Evolutionary conservation across 1,140 invertebrate genomes (phyloP).

Genomic region (Sesamia nonagrioides): DNA sequence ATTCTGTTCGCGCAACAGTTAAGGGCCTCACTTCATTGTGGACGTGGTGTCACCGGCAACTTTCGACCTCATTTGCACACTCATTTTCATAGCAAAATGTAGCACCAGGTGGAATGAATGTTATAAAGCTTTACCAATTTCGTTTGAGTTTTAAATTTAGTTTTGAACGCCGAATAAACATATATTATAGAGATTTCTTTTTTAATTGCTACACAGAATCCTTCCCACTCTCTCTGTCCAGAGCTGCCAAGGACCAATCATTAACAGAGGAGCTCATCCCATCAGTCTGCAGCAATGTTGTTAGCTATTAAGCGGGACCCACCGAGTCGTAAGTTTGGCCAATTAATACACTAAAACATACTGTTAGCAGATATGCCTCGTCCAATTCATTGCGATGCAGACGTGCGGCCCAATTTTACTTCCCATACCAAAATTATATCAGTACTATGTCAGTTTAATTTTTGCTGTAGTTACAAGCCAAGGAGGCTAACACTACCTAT

Average conservation of each 20-base stretch:
- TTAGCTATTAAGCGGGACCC: no score
- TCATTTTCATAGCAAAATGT: slow-evolving; percentile 56
- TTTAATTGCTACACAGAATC: neutral
- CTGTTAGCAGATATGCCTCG: no score
- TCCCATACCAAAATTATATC: neutral
- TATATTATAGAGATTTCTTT: neutral
- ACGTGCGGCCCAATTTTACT: no score
- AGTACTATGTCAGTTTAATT: neutral
- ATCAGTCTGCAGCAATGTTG: no score
- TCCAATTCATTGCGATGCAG: no score
- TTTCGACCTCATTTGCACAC: slow-evolving; percentile 61
- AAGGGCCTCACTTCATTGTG: slow-evolving; percentile 52
- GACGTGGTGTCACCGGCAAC: slow-evolving; percentile 54
- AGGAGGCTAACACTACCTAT: neutral
- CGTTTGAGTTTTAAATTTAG: slow-evolving; percentile 36
- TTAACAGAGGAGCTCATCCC: no score
- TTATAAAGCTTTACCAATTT: slow-evolving; percentile 51
- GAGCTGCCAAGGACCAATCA: no score
- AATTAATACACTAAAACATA: no score
- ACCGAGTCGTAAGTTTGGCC: no score
- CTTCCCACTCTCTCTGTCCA: no score
- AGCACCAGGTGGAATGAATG: slow-evolving; percentile 48
- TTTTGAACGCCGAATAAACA: slow-evolving; percentile 19
- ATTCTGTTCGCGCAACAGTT: slow-evolving; percentile 52
- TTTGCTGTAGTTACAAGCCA: neutral